Base-by-base conservation (phyloP, 2,113 vertebrate genomes). In the Myotis brandtii region DNA sequence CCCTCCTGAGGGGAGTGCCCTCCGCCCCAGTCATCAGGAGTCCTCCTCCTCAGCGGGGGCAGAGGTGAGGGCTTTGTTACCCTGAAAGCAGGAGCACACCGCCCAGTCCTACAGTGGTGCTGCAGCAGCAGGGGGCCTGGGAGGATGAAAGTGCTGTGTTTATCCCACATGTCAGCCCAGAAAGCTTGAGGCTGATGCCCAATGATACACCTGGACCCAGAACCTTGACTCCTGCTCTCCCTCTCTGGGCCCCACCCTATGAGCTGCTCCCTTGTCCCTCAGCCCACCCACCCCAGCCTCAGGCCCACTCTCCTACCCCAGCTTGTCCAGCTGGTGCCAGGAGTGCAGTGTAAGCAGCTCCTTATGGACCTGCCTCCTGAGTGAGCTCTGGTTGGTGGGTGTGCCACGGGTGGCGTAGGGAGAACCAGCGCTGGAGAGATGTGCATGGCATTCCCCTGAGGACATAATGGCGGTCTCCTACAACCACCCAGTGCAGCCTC, bases 291-390 rank as follows among this genome's bases (percentile, higher is more conserved):
- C 10, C 10, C 56, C 32, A 32, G 54, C 67, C 66, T n/a, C 32
- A 11, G 70, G 64, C 32, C 56, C 3, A 0, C 14, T 0, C 6
- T 66, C 23, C 9, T 1, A 21, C 37, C 10, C 46, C n/a, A 16
- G 46, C 48, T 12, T 13, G 2, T 11, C n/a, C 52, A 18, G 17
- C 23, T 18, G 14, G 23, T 43, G 18, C 34, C 69, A 6, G 23
- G 21, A 46, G 64, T 9, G 5, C 50, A n/a, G 13, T 0, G 14
- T 0, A 2, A 62, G 32, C 1, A 5, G 3, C 56, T 48, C n/a
- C 13, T 0, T 2, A 1, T 0, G 32, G 43, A 43, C 5, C 12
- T n/a, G 40, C 0, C 0, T 30, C 5, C 6, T 5, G 52, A 43
- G 52, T 6, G 67, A 73, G 43, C 46, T 6, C 0, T 20, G 48